These are phyloP conservation scores for Zingel zingel DNA, from an alignment of 2,113 vertebrate species.

Conservation along the genomic window DNA sequence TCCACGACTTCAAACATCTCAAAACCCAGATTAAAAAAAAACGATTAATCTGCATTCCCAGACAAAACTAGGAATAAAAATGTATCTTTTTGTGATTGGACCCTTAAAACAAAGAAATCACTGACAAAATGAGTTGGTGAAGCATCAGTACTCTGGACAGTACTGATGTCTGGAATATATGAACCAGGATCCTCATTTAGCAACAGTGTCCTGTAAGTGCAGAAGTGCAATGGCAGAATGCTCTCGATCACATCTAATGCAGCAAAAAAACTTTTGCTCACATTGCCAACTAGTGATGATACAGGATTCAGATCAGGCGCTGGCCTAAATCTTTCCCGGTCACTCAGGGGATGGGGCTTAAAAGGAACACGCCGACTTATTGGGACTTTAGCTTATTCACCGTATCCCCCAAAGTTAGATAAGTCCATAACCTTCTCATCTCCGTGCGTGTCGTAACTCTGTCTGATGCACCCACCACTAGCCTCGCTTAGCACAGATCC, in stretches of 20 bases:
- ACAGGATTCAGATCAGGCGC: conserved; percentile 63
- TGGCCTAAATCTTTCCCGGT: conserved; percentile 69
- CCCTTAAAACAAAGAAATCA: background rate
- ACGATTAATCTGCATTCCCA: background rate
- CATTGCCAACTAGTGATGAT: conserved; percentile 37
- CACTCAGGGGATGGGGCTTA: conserved; percentile 45
- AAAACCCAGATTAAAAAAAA: background rate
- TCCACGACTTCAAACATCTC: background rate
- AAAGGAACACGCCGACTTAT: no score
- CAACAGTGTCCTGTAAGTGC: background rate
- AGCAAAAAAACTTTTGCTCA: conserved; percentile 32
- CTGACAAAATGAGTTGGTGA: background rate
- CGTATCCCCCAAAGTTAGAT: no score
- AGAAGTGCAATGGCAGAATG: background rate
- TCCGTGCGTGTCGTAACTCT: no score
- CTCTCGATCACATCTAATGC: conserved; percentile 4
- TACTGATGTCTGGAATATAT: background rate
- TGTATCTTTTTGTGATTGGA: background rate
- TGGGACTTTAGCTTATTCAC: no score
- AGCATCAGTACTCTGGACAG: background rate
- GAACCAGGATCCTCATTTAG: background rate
- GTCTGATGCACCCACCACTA: no score
- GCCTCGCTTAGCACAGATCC: no score
- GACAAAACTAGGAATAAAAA: background rate
- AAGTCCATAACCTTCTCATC: no score